Percentiles rank a stretch among this genome's conserved stretches.
Evolutionary conservation across 2,888 invertebrate genomes (phyloP).

Genomic region (Aplocera efformata): DNA sequence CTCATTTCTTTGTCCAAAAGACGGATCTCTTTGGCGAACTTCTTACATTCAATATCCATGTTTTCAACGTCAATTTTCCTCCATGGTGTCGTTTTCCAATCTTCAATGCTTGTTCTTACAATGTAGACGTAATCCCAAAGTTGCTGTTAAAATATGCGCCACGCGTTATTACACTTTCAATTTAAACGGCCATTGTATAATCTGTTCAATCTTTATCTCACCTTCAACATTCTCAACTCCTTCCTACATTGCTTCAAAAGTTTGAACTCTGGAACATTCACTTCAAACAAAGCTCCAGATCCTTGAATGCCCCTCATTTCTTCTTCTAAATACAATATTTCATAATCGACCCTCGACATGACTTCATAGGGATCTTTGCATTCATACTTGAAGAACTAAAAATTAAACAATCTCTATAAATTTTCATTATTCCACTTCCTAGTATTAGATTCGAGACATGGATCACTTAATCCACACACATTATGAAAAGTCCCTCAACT

Average conservation of each 20-base stretch:
- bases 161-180: too few species aligned
- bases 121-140: slow-evolving; percentile 97
- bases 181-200: background rate
- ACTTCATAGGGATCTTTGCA: slow-evolving; percentile 87
- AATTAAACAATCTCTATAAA: slow-evolving; percentile 8
- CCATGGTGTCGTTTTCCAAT: slow-evolving; percentile 99
- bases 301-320: slow-evolving; percentile 93
- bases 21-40: slow-evolving; percentile 96
- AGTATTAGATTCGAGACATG: too few species aligned
- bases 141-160: slow-evolving; percentile 79
- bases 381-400: slow-evolving; percentile 85
- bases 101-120: slow-evolving; percentile 94
- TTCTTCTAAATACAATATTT: slow-evolving; percentile 89
- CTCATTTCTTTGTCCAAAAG: slow-evolving; percentile 97
- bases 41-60: slow-evolving; percentile 99
- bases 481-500: slow-evolving; percentile 14
- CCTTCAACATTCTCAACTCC: slow-evolving; percentile 93
- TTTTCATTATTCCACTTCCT: too few species aligned
- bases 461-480: too few species aligned
- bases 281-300: slow-evolving; percentile 96
- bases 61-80: slow-evolving; percentile 98
- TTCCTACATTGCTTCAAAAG: slow-evolving; percentile 94
- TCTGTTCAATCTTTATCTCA: slow-evolving; percentile 42
- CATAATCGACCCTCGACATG: slow-evolving; percentile 88
- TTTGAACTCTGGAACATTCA: slow-evolving; percentile 96